Evolutionary conservation across 2,797 vertebrate genomes (phyloP).

Genomic region (Pempheris klunzingeri): DNA sequence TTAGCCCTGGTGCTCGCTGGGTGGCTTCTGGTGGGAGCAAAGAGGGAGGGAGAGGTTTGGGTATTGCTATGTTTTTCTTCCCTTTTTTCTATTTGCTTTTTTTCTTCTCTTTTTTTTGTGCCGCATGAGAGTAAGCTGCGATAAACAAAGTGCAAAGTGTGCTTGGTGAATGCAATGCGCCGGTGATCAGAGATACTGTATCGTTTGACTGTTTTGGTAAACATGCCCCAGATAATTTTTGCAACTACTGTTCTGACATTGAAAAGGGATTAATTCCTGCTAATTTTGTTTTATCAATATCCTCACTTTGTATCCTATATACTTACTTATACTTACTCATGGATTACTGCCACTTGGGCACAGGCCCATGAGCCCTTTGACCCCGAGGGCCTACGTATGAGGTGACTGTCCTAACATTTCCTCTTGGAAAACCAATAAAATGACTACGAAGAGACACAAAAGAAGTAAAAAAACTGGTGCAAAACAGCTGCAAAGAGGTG

Average conservation of each 20-base stretch:
- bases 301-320: conserved; percentile 11
- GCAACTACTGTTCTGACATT: conserved; percentile 52
- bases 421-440: conserved; percentile 2
- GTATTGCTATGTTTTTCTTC: conserved; percentile 35
- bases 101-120: conserved; percentile 12
- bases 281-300: conserved; percentile 50
- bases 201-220: conserved; percentile 39
- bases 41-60: conserved; percentile 45
- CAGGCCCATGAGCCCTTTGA: not conserved
- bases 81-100: conserved; percentile 17
- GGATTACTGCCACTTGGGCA: conserved; percentile 15
- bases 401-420: not conserved
- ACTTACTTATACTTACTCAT: conserved; percentile 10
- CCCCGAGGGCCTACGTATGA: not conserved
- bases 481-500: not conserved
- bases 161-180: not conserved
- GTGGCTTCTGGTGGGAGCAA: conserved; percentile 74
- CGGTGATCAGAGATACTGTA: conserved; percentile 29
- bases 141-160: conserved; percentile 50
- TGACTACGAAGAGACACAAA: not conserved
- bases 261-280: conserved; percentile 44
- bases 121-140: conserved; percentile 26
- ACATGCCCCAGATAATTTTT: conserved; percentile 47
- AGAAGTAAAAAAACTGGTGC: not conserved
- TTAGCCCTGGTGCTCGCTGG: conserved; percentile 74